Evolutionary conservation across 2,888 invertebrate species (phyloP).

Genomic region (Dermolepida albohirtum): DNA sequence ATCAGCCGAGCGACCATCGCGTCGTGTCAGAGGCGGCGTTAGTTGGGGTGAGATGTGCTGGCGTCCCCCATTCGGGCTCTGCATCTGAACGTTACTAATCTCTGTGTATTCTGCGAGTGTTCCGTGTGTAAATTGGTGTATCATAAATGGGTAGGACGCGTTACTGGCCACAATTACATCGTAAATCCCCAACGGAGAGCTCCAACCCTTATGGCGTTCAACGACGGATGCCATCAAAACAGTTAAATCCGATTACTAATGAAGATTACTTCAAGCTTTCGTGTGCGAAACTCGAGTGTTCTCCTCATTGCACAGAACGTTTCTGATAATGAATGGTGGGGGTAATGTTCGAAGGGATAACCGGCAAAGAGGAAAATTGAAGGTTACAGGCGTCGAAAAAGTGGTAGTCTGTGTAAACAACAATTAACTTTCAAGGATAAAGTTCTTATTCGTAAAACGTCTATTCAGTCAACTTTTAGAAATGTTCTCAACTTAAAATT

Average conservation of each 20-base stretch:
- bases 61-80: constrained; percentile 8
- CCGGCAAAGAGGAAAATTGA: constrained; percentile 12
- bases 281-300: constrained; percentile 21
- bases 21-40: constrained; percentile 2
- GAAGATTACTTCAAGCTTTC: constrained; percentile 36
- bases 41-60: background rate
- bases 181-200: constrained; percentile 33
- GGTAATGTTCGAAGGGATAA: constrained; percentile 8
- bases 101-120: constrained; percentile 33
- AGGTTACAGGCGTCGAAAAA: constrained; percentile 24
- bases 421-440: constrained; percentile 6
- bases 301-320: constrained; percentile 22
- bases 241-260: constrained; percentile 39
- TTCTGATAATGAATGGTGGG: constrained; percentile 27
- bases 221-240: constrained; percentile 37
- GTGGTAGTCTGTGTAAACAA: constrained; percentile 26
- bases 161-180: constrained; percentile 38
- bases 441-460: too few relatives aligned
- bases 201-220: constrained; percentile 22
- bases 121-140: constrained; percentile 37
- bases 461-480: too few relatives aligned
- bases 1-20: constrained; percentile 15
- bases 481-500: too few relatives aligned
- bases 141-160: constrained; percentile 39
- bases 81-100: constrained; percentile 34